Percentiles rank a stretch among this genome's conserved stretches.
These are phyloP conservation scores for Porites divaricata DNA, from an alignment of 92 coral and sea anemone species.

Conservation along the genomic window DNA sequence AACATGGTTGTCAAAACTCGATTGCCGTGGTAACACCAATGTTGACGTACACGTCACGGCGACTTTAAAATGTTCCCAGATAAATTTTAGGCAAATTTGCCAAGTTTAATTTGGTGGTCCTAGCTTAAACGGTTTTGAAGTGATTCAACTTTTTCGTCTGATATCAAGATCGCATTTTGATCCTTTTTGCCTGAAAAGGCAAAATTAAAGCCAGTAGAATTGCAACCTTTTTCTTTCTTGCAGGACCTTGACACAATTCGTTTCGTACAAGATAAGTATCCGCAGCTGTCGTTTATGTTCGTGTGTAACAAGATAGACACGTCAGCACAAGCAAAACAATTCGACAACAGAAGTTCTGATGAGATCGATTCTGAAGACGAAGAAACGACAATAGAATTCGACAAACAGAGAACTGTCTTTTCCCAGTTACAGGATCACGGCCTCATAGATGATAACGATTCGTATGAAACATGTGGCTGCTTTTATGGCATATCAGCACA, in stretches of 20 bases:
- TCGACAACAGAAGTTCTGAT: conserved; percentile 22
- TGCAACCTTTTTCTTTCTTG: not conserved
- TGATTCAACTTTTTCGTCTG: too few species aligned
- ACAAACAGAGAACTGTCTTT: conserved; percentile 49
- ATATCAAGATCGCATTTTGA: too few species aligned
- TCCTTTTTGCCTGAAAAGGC: too few species aligned
- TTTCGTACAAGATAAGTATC: conserved; percentile 66
- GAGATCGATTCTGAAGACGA: conserved; percentile 51
- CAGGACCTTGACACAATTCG: conserved; percentile 60
- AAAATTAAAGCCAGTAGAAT: too few species aligned
- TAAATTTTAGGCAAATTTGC: too few species aligned
- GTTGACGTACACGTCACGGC: too few species aligned
- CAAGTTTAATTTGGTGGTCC: too few species aligned
- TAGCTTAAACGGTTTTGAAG: too few species aligned
- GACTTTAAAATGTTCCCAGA: too few species aligned
- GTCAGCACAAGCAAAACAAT: not conserved
- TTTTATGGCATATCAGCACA: conserved; percentile 67
- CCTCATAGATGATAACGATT: conserved; percentile 22
- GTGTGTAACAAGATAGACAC: conserved; percentile 68
- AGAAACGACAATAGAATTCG: not conserved
- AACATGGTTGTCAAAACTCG: too few species aligned
- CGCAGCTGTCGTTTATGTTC: conserved; percentile 60
- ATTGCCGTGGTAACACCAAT: too few species aligned
- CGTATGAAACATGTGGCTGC: conserved; percentile 4
- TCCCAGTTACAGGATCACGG: conserved; percentile 36